Base-by-base conservation (phyloP, 2,797 vertebrate genomes). In the Sibirionetta formosa region DNA sequence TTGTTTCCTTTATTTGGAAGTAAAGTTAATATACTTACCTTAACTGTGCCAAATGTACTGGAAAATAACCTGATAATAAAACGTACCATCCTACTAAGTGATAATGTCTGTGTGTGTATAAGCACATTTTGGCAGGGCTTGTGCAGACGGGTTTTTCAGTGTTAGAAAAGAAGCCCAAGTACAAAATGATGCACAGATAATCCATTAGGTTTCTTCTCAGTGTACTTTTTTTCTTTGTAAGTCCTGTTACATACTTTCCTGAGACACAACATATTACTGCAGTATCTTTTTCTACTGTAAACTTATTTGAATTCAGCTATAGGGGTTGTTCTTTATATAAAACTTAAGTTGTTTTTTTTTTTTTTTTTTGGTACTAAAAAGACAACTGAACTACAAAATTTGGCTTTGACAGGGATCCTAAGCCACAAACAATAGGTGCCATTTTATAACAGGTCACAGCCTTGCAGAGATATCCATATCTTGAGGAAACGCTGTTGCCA, bases 51-150 rank as follows among this genome's bases (percentile, higher is more conserved):
- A 98, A 98, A 98, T 98, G 98, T 98, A 98, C 97, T 97, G 97
- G 98, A 98, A 98, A 98, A 98, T 98, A 98, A 98, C 96, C 96
- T 93, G 81, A 95, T 97, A 98, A 98, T 98, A 98, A 98, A 97
- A 98, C 35, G 60, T 95, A 93, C 93, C 46, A 1, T 60, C 97
- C 97, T 97, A 96, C 58, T 9, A 92, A 97, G 95, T 77, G 96
- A 94, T 98, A 96, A 96, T 95, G 90, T 86, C 91, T 96, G 56
- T 81, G 84, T 87, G 90, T 64, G 85, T 83, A 86, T 80, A 95
- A 96, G 95, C 95, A 63, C 96, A 95, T 97, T 97, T 94, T 93
- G 54, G 3, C 83, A 90, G 86, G 68, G 96, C 71, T 92, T 94
- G 92, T 86, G 85, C 88, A 87, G 91, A 35, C 5, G 78, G 94